Evolutionary conservation across 2,888 invertebrate species (phyloP).

Genomic region (Ichneumoninae sp.): DNA sequence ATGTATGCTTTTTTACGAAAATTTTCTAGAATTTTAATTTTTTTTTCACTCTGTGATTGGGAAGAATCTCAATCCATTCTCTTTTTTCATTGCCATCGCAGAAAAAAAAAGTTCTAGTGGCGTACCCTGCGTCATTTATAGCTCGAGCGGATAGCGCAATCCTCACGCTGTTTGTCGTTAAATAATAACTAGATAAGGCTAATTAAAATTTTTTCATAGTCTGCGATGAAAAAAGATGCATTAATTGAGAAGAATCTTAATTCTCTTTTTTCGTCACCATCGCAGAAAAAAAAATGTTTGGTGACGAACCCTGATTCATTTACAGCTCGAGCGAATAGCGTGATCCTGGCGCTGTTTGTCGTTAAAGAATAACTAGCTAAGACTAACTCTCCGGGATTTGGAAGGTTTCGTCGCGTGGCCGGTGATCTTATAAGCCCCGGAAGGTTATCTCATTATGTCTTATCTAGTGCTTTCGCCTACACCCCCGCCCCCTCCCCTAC

Average conservation of each 20-base stretch:
- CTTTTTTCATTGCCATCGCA: background rate
- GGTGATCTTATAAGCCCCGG: conserved; percentile 83
- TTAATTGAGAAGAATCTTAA: too few relatives aligned
- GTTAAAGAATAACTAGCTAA: conserved; percentile 61
- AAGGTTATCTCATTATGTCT: conserved; percentile 84
- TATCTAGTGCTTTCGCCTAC: conserved; percentile 81
- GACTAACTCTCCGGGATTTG: conserved; percentile 78
- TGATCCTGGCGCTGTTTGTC: conserved; percentile 39
- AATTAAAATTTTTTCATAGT: too few relatives aligned
- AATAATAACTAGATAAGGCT: too few relatives aligned
- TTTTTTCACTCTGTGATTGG: too few relatives aligned
- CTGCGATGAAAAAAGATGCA: too few relatives aligned
- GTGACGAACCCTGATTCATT: background rate
- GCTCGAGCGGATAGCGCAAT: conserved; percentile 12
- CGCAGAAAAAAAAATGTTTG: background rate
- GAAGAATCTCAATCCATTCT: background rate
- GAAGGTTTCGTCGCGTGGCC: conserved; percentile 84
- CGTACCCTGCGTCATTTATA: too few relatives aligned
- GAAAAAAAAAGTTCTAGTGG: background rate
- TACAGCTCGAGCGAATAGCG: conserved; percentile 1
- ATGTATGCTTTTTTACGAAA: too few relatives aligned
- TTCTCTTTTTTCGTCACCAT: too few relatives aligned
- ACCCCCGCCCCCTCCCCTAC: conserved; percentile 5
- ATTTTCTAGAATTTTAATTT: too few relatives aligned
- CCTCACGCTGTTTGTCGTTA: conserved; percentile 16